Conservation (phyloP, 23 tunicate species). For the Phallusia fumigata region DNA sequence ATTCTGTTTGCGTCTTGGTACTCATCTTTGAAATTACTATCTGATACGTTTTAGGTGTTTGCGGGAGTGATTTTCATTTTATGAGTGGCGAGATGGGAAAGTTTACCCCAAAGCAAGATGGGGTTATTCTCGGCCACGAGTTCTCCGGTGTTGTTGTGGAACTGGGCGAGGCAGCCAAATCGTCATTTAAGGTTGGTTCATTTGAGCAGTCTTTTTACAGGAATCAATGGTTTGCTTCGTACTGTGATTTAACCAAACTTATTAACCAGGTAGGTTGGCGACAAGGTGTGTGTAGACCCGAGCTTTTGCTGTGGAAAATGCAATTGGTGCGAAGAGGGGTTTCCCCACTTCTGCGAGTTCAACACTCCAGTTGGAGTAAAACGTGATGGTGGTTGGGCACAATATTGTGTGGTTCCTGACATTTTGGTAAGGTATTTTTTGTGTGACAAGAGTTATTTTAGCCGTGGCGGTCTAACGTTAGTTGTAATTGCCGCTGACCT, state of each 20-base stretch:
- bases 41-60: conserved; percentile 48
- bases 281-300: conserved; percentile 85
- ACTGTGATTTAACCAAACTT: too few species aligned
- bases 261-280: conserved; percentile 62
- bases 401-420: conserved; percentile 64
- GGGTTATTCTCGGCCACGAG: conserved; percentile 87
- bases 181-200: conserved; percentile 18
- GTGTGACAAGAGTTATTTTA: too few species aligned
- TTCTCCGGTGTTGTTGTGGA: conserved; percentile 74
- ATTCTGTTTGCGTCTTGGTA: too few species aligned
- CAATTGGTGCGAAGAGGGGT: conserved; percentile 23
- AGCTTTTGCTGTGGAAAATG: conserved; percentile 69
- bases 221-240: too few species aligned
- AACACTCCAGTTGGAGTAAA: conserved; percentile 53
- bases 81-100: conserved; percentile 88
- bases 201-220: too few species aligned
- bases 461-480: too few species aligned
- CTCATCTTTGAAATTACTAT: too few species aligned
- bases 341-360: conserved; percentile 72
- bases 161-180: conserved; percentile 47
- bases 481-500: too few species aligned
- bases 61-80: conserved; percentile 83
- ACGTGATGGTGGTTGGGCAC: conserved; percentile 78
- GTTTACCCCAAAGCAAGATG: conserved; percentile 43
- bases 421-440: conserved; percentile 17